Conservation (phyloP, 2,888 invertebrate species). For the Steromphala cineraria region DNA sequence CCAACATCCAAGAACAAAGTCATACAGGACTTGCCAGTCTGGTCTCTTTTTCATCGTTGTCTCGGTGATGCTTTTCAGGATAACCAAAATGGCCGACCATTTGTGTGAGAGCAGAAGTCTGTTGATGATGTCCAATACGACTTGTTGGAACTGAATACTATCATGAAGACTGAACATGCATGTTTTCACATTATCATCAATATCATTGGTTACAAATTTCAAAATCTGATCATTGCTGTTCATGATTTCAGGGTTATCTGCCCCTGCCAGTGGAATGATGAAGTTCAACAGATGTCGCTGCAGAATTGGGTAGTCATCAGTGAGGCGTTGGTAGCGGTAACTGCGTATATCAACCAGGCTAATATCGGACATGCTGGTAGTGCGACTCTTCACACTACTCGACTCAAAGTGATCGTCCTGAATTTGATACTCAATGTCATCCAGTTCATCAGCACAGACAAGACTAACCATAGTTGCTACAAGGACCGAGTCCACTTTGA, state of each 20-base stretch:
- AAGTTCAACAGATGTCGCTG: constrained; percentile 64
- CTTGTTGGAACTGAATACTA: constrained; percentile 54
- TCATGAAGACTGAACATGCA: constrained; percentile 65
- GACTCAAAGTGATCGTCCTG: constrained; percentile 56
- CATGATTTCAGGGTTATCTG: constrained; percentile 62
- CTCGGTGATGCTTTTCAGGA: constrained; percentile 62
- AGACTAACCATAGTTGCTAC: constrained; percentile 70
- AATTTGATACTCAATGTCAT: constrained; percentile 60
- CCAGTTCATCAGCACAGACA: constrained; percentile 67
- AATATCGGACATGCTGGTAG: constrained; percentile 55
- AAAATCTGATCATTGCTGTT: constrained; percentile 62
- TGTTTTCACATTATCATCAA: constrained; percentile 61
- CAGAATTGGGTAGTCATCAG: constrained; percentile 63
- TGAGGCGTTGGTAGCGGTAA: constrained; percentile 67
- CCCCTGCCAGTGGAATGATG: constrained; percentile 65
- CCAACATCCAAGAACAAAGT: constrained; percentile 62
- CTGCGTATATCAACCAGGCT: constrained; percentile 67
- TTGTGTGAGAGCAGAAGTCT: constrained; percentile 54
- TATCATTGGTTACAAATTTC: constrained; percentile 65
- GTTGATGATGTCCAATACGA: constrained; percentile 56
- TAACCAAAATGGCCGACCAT: constrained; percentile 56
- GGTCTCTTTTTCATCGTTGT: constrained; percentile 44
- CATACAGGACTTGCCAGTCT: constrained; percentile 57
- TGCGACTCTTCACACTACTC: constrained; percentile 21
- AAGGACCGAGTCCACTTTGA: constrained; percentile 64